Base-by-base conservation (phyloP, 2,888 invertebrate genomes). In the Alentia gelatinosa region DNA sequence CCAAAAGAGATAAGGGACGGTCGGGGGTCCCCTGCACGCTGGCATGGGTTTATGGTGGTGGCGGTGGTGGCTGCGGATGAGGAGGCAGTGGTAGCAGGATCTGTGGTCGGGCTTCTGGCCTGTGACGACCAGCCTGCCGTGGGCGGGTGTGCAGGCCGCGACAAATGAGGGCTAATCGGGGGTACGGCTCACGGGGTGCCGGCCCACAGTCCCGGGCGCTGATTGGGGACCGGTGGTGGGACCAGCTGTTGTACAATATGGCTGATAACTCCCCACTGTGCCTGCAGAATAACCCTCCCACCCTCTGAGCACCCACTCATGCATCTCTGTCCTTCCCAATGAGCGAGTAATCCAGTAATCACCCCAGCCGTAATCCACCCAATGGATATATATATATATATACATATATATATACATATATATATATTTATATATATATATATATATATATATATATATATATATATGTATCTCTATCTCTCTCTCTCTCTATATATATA, bases 201-300 rank as follows among this genome's bases (percentile, higher is more conserved):
- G 37, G 79, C 37, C 30, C 26, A 74, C 37, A 39, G 74, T 12
- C 9, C 47, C 9, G 86, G 26, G 30, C 86, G n/a, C 50, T 86
- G 42, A 86, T 86, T 50, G 47, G 86, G 47, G 86, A 30, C 42
- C 30, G 83, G 83, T 42, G 83, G 83, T 39, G 83, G 86, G 47
- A 86, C 86, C 86, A 86, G 86, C 86, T 86, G 86, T 42, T 35
- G 86, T 86, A 86, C 86, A 86, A 86, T 86, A 86, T 86, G 86
- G 86, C 35, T 30, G 86, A 42, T 86, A 86, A 86, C 86, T 35
- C 86, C 86, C 47, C 30, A 30, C 50, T 42, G 86, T 1, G 86
- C 0, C 86, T 30, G 39, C 37, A n/a, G 5, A 26, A 74, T 1
- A 74, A 5, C 5, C 74, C 74, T 33, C 63, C 63, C 63, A 9